Evolutionary conservation across 2,888 invertebrate species (phyloP).

Genomic region (Ditula angustiorana): DNA sequence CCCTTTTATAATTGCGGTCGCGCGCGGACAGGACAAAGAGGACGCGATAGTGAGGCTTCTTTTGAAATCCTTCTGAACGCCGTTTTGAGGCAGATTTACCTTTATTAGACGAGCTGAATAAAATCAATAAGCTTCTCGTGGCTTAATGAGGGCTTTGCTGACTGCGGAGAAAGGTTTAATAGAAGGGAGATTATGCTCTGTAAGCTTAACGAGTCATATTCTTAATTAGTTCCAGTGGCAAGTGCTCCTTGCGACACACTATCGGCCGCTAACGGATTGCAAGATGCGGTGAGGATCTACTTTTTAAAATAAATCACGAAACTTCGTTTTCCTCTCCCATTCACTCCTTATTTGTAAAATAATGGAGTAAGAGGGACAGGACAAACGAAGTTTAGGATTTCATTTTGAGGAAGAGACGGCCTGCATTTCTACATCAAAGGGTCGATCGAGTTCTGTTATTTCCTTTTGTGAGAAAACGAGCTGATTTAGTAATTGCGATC

Average conservation of each 20-base stretch:
- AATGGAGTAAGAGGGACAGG: neutral
- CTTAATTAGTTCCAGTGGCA: constrained; percentile 58
- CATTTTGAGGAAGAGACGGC: neutral
- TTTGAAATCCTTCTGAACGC: constrained; percentile 59
- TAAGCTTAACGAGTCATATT: constrained; percentile 59
- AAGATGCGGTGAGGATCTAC: neutral
- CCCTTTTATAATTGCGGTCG: constrained; percentile 60
- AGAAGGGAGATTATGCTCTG: constrained; percentile 61
- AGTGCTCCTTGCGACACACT: constrained; percentile 49
- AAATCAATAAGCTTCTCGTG: constrained; percentile 72
- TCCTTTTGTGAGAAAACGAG: constrained; percentile 23
- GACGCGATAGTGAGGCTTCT: constrained; percentile 61
- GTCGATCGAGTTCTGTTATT: constrained; percentile 26
- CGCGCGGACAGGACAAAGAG: constrained; percentile 61
- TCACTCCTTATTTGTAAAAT: neutral
- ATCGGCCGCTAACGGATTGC: constrained; percentile 48
- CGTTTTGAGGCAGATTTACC: constrained; percentile 68
- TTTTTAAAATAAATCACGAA: constrained; percentile 9
- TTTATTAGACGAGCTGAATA: constrained; percentile 70
- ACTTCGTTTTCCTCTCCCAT: constrained; percentile 41
- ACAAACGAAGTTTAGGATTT: neutral
- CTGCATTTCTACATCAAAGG: constrained; percentile 23
- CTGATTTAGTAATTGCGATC: constrained; percentile 35
- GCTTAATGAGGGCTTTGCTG: constrained; percentile 77
- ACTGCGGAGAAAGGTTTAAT: constrained; percentile 62